These are phyloP conservation scores for Cerceris rybyensis DNA, from an alignment of 2,888 invertebrate genomes.

Conservation along the genomic window DNA sequence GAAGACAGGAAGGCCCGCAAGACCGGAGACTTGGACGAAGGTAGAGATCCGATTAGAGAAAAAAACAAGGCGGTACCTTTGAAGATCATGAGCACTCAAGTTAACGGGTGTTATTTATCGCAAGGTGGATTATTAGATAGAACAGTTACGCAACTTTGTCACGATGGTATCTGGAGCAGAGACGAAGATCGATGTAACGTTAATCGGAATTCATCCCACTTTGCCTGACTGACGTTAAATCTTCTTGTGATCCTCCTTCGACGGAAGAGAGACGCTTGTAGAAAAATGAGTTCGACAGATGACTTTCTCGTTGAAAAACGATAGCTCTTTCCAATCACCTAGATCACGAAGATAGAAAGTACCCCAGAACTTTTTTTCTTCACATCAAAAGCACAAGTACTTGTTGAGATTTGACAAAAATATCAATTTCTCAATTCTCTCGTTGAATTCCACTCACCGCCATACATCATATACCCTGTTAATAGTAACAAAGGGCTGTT, in stretches of 20 bases:
- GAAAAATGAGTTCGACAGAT: background rate
- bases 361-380: no score
- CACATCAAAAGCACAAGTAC: no score
- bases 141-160: conserved; percentile 49
- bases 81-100: conserved; percentile 60
- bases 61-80: conserved; percentile 61
- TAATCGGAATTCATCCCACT: conserved; percentile 19
- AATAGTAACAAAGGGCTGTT: background rate
- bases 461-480: background rate
- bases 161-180: conserved; percentile 45
- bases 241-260: conserved; percentile 10
- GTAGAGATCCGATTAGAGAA: conserved; percentile 36
- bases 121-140: conserved; percentile 68
- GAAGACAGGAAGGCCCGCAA: conserved; percentile 4
- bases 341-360: no score
- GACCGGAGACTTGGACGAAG: conserved; percentile 17
- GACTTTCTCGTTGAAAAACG: no score
- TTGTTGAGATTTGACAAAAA: no score
- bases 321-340: no score
- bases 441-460: no score
- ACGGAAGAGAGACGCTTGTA: no score
- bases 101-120: conserved; percentile 70
- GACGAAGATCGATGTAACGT: conserved; percentile 49
- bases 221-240: background rate
- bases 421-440: no score